These are phyloP conservation scores for Sarcophaga bullata DNA, from an alignment of 1,140 invertebrate species.

Conservation along the genomic window DNA sequence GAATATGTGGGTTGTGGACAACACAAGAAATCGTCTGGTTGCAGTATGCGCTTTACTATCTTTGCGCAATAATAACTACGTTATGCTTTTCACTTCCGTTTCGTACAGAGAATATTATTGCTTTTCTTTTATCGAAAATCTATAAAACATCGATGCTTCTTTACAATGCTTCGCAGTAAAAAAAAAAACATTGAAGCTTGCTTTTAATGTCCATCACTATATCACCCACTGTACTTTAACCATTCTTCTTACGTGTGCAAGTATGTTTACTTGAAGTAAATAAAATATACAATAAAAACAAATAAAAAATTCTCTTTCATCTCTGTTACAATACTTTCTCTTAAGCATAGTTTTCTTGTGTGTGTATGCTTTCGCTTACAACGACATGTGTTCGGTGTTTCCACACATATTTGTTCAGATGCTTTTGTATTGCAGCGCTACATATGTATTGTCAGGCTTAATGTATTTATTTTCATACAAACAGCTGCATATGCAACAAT, in stretches of 20 bases:
- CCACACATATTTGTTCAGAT: not conserved
- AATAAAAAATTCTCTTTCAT: not conserved
- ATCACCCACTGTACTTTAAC: not conserved
- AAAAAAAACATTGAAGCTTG: no score
- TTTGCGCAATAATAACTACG: no score
- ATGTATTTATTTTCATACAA: not conserved
- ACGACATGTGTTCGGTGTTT: not conserved
- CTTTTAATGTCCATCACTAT: no score
- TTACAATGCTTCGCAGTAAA: no score
- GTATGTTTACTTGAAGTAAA: slow-evolving; percentile 5
- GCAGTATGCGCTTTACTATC: no score
- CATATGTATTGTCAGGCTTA: not conserved
- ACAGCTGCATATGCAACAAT: not conserved
- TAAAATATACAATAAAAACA: not conserved
- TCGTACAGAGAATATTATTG: no score
- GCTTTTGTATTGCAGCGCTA: not conserved
- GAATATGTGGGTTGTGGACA: no score
- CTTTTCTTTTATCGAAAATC: no score
- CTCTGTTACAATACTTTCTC: not conserved
- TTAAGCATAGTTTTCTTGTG: not conserved
- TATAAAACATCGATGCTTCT: no score
- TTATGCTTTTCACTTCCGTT: no score
- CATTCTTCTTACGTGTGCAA: not conserved
- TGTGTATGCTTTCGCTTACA: not conserved
- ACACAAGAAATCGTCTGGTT: no score